Percentiles rank a stretch among this genome's conserved stretches.
Conservation (phyloP, 1,140 invertebrate species). For the Oedothorax gibbosus region DNA sequence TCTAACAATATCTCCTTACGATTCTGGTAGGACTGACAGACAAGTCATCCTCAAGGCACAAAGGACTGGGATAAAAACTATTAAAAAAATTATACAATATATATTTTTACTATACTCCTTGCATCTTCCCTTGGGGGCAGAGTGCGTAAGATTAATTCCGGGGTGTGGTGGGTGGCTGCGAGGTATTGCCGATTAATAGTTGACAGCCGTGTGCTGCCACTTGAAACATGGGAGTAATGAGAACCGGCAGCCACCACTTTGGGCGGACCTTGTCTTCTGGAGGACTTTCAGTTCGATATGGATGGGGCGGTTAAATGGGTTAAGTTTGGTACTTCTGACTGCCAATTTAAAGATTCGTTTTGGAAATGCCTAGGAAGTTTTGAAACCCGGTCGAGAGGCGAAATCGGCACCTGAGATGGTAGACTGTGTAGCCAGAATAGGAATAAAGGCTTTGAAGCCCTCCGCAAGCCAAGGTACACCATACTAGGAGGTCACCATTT, state of each 20-base stretch:
- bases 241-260: slow-evolving; percentile 39
- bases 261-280: background rate
- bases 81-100: too few species aligned
- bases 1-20: too few species aligned
- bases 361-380: too few species aligned
- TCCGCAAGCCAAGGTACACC: too few species aligned
- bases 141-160: slow-evolving; percentile 37
- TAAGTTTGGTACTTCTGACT: background rate
- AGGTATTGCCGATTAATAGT: slow-evolving; percentile 37
- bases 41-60: too few species aligned
- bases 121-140: background rate
- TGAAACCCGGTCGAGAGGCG: too few species aligned
- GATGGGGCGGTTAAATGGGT: background rate
- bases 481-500: too few species aligned
- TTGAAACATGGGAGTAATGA: slow-evolving; percentile 34
- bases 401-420: too few species aligned
- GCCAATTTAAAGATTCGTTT: background rate
- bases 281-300: too few species aligned
- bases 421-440: too few species aligned
- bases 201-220: slow-evolving; percentile 51
- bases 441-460: too few species aligned
- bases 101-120: background rate
- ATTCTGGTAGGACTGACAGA: too few species aligned
- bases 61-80: background rate
- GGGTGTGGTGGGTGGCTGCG: background rate